phyloP scores from a whole-genome alignment of 2,113 vertebrate genomes.

The Entomyzon cyanotis region DNA sequence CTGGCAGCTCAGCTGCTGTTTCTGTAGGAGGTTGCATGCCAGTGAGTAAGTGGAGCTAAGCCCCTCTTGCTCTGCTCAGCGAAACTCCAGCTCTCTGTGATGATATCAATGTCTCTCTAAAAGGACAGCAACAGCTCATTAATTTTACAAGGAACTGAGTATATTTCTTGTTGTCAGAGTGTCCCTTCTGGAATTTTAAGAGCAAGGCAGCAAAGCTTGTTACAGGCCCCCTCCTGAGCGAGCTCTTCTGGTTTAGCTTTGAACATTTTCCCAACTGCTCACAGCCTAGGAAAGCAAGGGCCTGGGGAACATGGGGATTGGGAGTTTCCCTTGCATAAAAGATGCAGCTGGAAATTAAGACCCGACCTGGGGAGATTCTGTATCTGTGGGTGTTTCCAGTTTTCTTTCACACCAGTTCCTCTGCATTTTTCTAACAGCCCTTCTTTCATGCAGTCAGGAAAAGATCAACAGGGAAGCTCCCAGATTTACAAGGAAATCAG shows the following conservation, averaged over 20 bases:
- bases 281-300: neutral
- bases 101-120: neutral
- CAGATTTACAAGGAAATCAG: neutral
- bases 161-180: neutral
- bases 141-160: constrained; percentile 19
- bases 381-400: neutral
- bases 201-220: neutral
- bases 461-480: neutral
- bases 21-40: neutral
- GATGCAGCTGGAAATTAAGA: neutral
- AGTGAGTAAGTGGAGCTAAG: neutral
- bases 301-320: neutral
- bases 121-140: neutral
- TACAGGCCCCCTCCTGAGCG: neutral
- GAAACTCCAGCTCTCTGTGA: neutral
- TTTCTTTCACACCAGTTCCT: neutral
- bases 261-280: neutral
- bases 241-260: neutral
- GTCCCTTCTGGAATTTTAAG: constrained; percentile 8
- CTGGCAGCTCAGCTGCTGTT: neutral
- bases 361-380: neutral
- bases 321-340: neutral
- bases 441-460: neutral
- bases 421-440: neutral
- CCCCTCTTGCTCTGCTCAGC: neutral